Conservation (phyloP, 2,797 vertebrate genomes). For the Anableps anableps region DNA sequence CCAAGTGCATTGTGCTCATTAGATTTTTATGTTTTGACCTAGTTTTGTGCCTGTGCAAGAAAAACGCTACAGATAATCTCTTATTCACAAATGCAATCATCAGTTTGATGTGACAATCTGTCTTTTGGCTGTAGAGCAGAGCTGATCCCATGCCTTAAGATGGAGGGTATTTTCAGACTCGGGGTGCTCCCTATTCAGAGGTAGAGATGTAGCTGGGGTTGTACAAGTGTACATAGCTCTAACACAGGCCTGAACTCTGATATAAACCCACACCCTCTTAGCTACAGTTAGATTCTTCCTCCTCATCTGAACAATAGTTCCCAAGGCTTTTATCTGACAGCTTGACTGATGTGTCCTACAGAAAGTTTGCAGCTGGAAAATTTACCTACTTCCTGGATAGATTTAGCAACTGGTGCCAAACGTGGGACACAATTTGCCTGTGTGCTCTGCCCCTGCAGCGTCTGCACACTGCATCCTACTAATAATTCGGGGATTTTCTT, state of each 20-base stretch:
- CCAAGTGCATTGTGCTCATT: constrained; percentile 64
- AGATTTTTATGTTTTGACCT: constrained; percentile 61
- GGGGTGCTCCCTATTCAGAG: not conserved
- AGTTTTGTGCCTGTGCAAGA: constrained; percentile 43
- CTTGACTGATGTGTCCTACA: not conserved
- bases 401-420: not conserved
- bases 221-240: not conserved
- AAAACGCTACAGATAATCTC: constrained; percentile 11
- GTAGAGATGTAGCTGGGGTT: not conserved
- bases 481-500: not conserved
- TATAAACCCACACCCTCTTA: constrained; percentile 2
- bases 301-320: not conserved
- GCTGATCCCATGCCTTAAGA: not conserved
- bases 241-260: not conserved
- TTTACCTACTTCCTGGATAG: constrained; percentile 1
- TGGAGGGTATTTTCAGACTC: not conserved
- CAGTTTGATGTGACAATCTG: not conserved
- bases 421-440: not conserved
- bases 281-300: not conserved
- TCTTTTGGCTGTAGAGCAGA: constrained; percentile 5
- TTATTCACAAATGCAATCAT: constrained; percentile 26
- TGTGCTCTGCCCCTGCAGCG: not conserved
- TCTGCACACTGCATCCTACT: not conserved
- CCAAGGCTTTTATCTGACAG: constrained; percentile 3
- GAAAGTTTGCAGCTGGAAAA: constrained; percentile 6